phyloP scores from a whole-genome alignment of 2,888 invertebrate genomes.

The Drosophila colorata region DNA sequence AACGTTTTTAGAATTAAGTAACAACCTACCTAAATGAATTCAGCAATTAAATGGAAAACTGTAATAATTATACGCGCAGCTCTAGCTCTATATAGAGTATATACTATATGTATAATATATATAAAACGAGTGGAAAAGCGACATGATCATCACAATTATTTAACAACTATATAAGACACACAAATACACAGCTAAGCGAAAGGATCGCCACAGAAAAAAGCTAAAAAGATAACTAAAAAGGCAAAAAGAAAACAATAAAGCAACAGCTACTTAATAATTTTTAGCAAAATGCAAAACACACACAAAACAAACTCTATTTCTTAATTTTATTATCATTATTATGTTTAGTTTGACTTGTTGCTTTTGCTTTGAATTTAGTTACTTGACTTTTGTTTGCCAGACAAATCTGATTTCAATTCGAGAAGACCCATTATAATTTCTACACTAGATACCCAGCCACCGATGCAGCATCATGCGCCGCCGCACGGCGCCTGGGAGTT shows the following conservation, averaged over 20 bases:
- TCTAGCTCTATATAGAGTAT: conserved; percentile 32
- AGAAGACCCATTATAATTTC: conserved; percentile 17
- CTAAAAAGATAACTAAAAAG: conserved; percentile 53
- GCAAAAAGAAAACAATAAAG: conserved; percentile 63
- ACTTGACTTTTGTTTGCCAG: background rate
- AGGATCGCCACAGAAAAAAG: conserved; percentile 33
- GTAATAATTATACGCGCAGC: conserved; percentile 41
- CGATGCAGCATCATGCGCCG: conserved; percentile 41
- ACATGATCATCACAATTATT: conserved; percentile 60
- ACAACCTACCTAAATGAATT: conserved; percentile 75
- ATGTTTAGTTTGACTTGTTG: conserved; percentile 1
- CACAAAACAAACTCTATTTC: conserved; percentile 14
- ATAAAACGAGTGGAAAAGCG: conserved; percentile 33
- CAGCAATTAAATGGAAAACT: conserved; percentile 35
- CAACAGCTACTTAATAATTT: conserved; percentile 80
- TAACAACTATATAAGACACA: conserved; percentile 50
- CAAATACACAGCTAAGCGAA: conserved; percentile 17
- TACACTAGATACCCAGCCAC: conserved; percentile 41
- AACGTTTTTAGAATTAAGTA: conserved; percentile 77
- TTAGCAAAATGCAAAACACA: conserved; percentile 73
- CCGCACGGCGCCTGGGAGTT: conserved; percentile 51
- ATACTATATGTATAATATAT: conserved; percentile 15
- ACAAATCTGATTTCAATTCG: conserved; percentile 10
- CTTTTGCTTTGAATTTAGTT: background rate
- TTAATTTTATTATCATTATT: conserved; percentile 16